Conservation (phyloP, 2,113 vertebrate genomes). For the Emydura subglobosa region DNA sequence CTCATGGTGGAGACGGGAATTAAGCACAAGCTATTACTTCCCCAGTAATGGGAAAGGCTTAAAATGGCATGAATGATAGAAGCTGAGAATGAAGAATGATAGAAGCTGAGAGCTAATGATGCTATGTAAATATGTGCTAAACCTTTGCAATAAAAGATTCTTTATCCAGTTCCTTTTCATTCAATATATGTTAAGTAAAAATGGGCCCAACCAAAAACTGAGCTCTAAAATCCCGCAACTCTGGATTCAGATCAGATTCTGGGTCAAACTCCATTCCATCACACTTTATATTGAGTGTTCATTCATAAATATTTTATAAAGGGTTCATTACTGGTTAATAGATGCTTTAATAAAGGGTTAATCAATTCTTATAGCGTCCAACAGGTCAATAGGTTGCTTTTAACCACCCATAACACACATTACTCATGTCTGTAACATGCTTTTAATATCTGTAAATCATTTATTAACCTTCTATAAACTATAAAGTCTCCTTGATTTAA, state of each 20-base stretch:
- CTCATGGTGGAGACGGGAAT: background rate
- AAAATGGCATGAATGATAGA: slow-evolving; percentile 54
- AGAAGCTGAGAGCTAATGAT: slow-evolving; percentile 52
- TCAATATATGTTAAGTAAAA: background rate
- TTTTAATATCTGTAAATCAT: background rate
- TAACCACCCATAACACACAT: background rate
- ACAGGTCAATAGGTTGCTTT: background rate
- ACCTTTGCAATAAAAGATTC: slow-evolving; percentile 44
- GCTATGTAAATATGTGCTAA: slow-evolving; percentile 59
- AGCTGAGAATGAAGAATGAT: slow-evolving; percentile 57
- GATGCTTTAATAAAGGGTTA: background rate
- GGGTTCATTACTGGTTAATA: background rate
- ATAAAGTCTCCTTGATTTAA: background rate
- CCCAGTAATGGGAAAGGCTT: slow-evolving; percentile 1
- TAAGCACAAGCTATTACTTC: slow-evolving; percentile 47
- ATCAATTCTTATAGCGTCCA: background rate
- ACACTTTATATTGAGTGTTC: background rate
- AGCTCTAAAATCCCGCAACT: background rate
- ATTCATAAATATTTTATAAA: background rate
- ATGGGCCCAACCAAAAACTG: background rate
- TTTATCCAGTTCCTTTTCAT: slow-evolving; percentile 8
- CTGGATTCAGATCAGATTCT: background rate
- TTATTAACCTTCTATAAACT: background rate
- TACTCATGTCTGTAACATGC: background rate
- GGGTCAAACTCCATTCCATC: background rate